phyloP scores from a whole-genome alignment of 2,797 vertebrate genomes.

The Aselliscus stoliczkanus region DNA sequence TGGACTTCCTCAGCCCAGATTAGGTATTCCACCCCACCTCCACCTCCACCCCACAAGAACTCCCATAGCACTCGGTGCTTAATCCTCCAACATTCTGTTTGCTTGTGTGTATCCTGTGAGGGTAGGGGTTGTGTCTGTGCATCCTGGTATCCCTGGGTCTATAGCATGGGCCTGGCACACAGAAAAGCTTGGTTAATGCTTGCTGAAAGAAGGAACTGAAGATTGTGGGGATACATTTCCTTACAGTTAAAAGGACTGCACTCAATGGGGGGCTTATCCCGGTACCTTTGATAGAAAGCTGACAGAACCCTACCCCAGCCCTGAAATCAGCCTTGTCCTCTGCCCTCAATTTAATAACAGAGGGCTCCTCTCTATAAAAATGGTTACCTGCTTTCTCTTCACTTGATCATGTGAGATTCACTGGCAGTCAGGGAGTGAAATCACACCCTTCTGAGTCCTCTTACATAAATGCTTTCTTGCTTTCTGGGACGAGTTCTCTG shows the following conservation, averaged over 20 bases:
- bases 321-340: background rate
- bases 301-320: background rate
- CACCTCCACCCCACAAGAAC: background rate
- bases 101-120: background rate
- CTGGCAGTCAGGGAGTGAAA: background rate
- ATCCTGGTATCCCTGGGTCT: background rate
- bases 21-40: accelerated
- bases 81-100: background rate
- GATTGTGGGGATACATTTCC: background rate
- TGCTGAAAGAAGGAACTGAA: background rate
- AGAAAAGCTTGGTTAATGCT: background rate
- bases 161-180: background rate
- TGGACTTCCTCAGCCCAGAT: background rate
- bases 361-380: background rate
- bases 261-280: background rate
- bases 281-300: background rate
- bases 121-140: background rate
- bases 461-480: background rate
- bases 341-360: background rate
- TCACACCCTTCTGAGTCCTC: background rate
- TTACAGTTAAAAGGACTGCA: background rate
- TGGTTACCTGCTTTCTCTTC: background rate
- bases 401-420: background rate
- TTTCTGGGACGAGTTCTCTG: background rate
- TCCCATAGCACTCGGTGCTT: background rate